A percentile compares a stretch with the other conserved stretches of the same genome.
Evolutionary conservation across 2,797 vertebrate species (phyloP).

Genomic region (Poeciliopsis presidionis): DNA sequence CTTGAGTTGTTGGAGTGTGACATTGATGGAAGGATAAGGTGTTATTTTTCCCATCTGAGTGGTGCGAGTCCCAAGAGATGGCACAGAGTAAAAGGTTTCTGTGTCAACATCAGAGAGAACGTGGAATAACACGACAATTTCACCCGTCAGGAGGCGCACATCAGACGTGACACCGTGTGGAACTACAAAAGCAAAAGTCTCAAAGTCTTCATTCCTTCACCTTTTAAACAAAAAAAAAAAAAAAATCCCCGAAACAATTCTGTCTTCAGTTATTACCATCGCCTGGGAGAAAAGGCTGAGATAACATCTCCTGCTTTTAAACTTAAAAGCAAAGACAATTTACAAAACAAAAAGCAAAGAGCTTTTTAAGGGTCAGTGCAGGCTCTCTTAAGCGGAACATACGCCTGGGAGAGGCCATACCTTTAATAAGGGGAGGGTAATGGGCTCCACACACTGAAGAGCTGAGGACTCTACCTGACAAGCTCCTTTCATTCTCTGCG

Average conservation of each 20-base stretch:
- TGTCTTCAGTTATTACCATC: constrained; percentile 73
- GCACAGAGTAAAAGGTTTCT: constrained; percentile 78
- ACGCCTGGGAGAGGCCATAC: constrained; percentile 81
- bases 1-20: constrained; percentile 68
- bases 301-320: constrained; percentile 85
- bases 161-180: constrained; percentile 72
- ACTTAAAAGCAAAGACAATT: constrained; percentile 88
- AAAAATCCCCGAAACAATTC: constrained; percentile 64
- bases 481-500: constrained; percentile 80
- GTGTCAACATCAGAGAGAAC: constrained; percentile 76
- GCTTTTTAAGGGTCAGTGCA: constrained; percentile 86
- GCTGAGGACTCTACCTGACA: constrained; percentile 81
- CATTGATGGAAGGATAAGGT: constrained; percentile 74
- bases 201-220: constrained; percentile 47
- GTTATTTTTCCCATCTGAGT: constrained; percentile 43
- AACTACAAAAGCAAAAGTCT: constrained; percentile 75
- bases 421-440: constrained; percentile 83
- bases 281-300: constrained; percentile 68
- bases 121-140: constrained; percentile 77
- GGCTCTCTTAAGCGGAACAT: constrained; percentile 84
- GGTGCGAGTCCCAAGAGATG: constrained; percentile 61
- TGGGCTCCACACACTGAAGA: constrained; percentile 75
- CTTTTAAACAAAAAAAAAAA: constrained; percentile 23
- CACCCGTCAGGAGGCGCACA: constrained; percentile 69
- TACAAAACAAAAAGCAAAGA: constrained; percentile 88